Evolutionary conservation across 1,140 invertebrate species (phyloP), one percentile per base, ranked within the genome.

Genomic region (Aphaenogaster rudis): DNA sequence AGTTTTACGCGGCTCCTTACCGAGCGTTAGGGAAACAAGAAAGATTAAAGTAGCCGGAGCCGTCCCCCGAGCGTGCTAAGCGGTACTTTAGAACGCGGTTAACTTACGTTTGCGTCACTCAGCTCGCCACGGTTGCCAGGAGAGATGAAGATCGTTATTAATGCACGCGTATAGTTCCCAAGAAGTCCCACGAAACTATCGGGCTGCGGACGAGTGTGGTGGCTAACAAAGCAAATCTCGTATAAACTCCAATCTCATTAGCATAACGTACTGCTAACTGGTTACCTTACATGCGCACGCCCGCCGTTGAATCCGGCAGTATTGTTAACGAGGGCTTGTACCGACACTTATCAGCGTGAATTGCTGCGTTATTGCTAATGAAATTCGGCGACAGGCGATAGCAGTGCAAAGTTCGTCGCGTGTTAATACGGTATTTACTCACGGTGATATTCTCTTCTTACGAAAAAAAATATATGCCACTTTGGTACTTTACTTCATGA

Each of bases 221-320:
- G 11, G 28, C 66, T 61, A 80, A 71, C 77, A 71, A 81, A 71
- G 86, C 67, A 87, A 87, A 87, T 81, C 69, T 84, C 42, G 69
- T 72, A 72, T 72, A 81, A 86, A 81, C 54, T 80, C 67, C 59
- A 71, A 63, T 87, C 86, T 81, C 79, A 71, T 87, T 80, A 86
- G 77, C 63, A 80, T 86, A 67, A 66, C 69, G 36, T 57, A 48
- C 57, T 52, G 54, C 57, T 81, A 81, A 57, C 79, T 45, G 36
- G 50, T 84, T 76, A 76, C 54, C 33, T 50, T 61, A 50, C 69
- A 48, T 28, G 54, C 54, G 13, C 21, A 28, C 9, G 21, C 36
- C 42, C 21, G 13, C 79, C 3, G 42, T 76, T 76, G 59, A 84
- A 84, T 76, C 42, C 33, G 33, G 8, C 79, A 28, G 33, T 84